Base-by-base conservation (phyloP, 2,888 invertebrate species). In the Dryococelus australis region DNA sequence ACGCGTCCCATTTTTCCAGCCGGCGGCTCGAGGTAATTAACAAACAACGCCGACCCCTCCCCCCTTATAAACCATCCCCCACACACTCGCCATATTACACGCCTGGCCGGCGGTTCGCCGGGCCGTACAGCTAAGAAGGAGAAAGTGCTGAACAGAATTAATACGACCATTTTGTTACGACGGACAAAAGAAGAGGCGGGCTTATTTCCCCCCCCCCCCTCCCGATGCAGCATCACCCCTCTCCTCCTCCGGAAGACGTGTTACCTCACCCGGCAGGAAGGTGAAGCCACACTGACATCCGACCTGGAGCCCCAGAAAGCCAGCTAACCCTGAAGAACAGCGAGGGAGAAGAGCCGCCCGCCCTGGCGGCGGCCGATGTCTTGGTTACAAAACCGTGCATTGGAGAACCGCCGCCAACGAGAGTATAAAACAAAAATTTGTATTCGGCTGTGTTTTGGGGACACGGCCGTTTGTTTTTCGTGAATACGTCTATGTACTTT, bases 111-210 rank as follows among this genome's bases (percentile, higher is more conserved):
- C 80, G 47, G 86, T 80, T 85, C 51, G 53, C n/a, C 86, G 26
- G n/a, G 78, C 13, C 86, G 79, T n/a, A 84, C 85, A 51, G 80
- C 43, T 16, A 84, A 35, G 80, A 51, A 84, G 84, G 86, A 86
- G 88, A 88, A 88, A 88, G 88, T 88, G 88, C 80, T 87, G 85
- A 87, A 83, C 35, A 20, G 83, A 83, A 83, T 83, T 83, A 83
- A 83, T 83, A 83, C 26, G 83, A 28, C 43, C 83, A 83, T 43
- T 83, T 83, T 83, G 83, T 28, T 28, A 24, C 83, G 43, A 26
- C 83, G 43, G 83, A 83, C 83, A 83, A 83, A 83, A 28, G 28
- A 83, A 83, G 65, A 9, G 65, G 65, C 47, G 47, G 12, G 47
- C 6, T 47, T 6, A 47, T 9, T 47, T 47, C 47, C 47, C 47